Evolutionary conservation across 37 sponge, comb jelly and placozoan genomes (phyloP).

Genomic region (Tethya wilhelma): DNA sequence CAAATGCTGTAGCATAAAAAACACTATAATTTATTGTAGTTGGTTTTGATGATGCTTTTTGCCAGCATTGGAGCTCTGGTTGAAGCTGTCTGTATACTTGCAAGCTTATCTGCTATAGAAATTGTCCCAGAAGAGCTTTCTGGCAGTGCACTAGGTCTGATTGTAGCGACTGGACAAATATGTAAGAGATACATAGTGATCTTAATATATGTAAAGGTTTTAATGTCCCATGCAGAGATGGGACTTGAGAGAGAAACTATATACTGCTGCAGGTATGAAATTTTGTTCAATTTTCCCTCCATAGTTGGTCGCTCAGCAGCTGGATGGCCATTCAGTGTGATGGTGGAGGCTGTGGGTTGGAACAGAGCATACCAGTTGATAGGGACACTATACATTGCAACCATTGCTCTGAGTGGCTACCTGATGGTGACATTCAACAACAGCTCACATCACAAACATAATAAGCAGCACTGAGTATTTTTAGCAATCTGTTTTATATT

Average conservation of each 20-base stretch:
- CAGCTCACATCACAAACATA: no score
- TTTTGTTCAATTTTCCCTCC: neutral
- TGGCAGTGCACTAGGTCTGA: neutral
- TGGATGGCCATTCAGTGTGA: neutral
- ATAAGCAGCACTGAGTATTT: no score
- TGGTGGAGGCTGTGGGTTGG: neutral
- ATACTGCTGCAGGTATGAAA: no score
- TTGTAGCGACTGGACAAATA: neutral
- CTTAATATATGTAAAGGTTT: no score
- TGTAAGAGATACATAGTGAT: neutral
- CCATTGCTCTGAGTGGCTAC: neutral
- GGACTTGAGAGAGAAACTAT: no score
- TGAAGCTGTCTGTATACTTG: constrained; percentile 21
- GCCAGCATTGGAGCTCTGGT: constrained; percentile 10
- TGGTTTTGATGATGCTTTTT: neutral
- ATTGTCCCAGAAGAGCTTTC: constrained; percentile 3
- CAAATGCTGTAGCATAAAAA: no score
- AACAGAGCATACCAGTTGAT: neutral
- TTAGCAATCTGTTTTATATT: no score
- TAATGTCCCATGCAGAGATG: no score
- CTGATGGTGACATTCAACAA: no score
- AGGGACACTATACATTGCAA: neutral
- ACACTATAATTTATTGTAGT: neutral
- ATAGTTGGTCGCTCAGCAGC: neutral
- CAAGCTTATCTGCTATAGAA: constrained; percentile 46